Percentiles rank a stretch among this genome's conserved stretches.
These are phyloP conservation scores for Hymenopus coronatus DNA, from an alignment of 2,888 invertebrate species.

Conservation along the genomic window DNA sequence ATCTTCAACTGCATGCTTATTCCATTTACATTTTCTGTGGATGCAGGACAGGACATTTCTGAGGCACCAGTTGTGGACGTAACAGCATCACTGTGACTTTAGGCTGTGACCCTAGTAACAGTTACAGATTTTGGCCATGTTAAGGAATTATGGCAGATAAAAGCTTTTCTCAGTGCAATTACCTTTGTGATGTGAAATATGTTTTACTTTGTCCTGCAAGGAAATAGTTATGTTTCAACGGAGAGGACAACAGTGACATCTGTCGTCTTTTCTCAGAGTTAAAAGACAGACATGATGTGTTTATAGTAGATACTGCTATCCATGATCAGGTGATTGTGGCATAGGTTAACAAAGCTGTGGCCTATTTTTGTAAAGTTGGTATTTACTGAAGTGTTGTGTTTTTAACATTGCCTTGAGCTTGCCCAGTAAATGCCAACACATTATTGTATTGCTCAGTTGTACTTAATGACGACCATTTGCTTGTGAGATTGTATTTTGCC, in stretches of 20 bases:
- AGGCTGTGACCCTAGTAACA: neutral
- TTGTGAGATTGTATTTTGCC: no score
- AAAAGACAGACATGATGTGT: neutral
- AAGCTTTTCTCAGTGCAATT: neutral
- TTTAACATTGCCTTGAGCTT: neutral
- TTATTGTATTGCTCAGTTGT: neutral
- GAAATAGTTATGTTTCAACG: neutral
- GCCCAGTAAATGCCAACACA: neutral
- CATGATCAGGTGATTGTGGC: neutral
- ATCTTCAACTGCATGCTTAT: no score
- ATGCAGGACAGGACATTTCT: neutral
- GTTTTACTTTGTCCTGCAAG: neutral
- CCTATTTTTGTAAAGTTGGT: neutral
- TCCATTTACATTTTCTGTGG: no score
- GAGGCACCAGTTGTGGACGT: neutral
- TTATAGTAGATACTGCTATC: neutral
- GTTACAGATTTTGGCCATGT: neutral
- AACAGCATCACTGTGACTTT: neutral
- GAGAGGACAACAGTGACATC: neutral
- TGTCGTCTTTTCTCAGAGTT: neutral
- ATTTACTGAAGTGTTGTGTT: neutral
- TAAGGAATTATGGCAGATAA: neutral
- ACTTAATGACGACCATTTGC: neutral
- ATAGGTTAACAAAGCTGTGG: neutral
- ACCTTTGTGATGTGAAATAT: neutral